Base-by-base conservation (phyloP, 23 tunicate genomes). In the Oikopleura dioica region DNA sequence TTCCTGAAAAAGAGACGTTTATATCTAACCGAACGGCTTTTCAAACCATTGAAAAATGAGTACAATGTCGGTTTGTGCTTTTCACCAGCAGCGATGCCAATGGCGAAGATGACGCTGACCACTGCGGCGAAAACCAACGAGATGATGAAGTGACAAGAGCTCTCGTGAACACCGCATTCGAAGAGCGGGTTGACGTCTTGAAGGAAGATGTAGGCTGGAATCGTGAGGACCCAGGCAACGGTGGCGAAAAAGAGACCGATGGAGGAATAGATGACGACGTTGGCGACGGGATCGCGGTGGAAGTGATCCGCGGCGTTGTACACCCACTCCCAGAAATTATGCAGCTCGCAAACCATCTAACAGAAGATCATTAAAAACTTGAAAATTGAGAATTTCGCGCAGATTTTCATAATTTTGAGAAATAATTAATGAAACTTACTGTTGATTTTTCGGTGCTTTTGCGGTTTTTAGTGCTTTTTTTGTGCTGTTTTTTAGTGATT, bases 271-370 rank as follows among this genome's bases (percentile, higher is more conserved):
- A 63, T 63, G 33, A 63, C 72, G 30, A 63, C 72, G 33, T 63
- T 63, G 29, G 72, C 72, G 5, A 63, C 72, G 5, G 72, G 72
- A 31, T 63, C 72, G 26, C 72, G 72, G 26, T 63, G 72, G 30
- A 63, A 21, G 72, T 63, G 72, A 12, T 63, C 72, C 5, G 33
- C 4, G 72, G 4, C 4, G 72, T 63, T 28, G 33, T 63, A 63
- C 30, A 63, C 33, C 30, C 5, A 5, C 72, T 12, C 72, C 72
- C 72, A 63, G 72, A 63, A 63, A 24, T 21, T 5, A 31, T 63
- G 72, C 72, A 63, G 16, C 16, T 63, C 72, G 26, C 72, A 63
- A 2, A 12, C 26, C 33, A 28, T 63, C 72, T n/a, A n/a, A n/a
- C n/a, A n/a, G n/a, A n/a, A n/a, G n/a, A n/a, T n/a, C n/a, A n/a